Conservation (phyloP, 2,888 invertebrate genomes). For the Acanthosepion lycidas region DNA sequence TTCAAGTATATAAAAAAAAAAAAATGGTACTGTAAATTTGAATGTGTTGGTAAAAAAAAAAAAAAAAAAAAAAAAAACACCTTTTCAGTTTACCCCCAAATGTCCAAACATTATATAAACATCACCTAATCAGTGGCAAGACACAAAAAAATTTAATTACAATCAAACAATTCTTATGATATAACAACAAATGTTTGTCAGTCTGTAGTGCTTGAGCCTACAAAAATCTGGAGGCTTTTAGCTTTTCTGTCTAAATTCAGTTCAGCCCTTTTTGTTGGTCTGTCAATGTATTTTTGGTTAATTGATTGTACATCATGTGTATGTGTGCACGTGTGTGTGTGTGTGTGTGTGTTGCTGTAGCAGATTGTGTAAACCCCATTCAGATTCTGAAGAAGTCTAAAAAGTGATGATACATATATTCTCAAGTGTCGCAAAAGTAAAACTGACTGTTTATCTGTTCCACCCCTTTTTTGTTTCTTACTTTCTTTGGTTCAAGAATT, state of each 20-base stretch:
- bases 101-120: not conserved
- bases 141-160: not conserved
- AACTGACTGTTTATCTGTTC: not conserved
- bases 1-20: not conserved
- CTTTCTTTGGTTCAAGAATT: not conserved
- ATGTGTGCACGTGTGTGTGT: not conserved
- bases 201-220: not conserved
- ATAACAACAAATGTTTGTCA: conserved; percentile 33
- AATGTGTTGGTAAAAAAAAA: not conserved
- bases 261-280: conserved; percentile 14
- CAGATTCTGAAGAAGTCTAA: not conserved
- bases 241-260: not conserved
- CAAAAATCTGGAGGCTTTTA: not conserved
- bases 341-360: not conserved
- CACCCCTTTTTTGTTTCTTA: not conserved
- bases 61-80: not conserved
- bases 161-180: conserved; percentile 20
- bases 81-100: not conserved
- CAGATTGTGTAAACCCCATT: not conserved
- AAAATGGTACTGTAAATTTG: conserved; percentile 1
- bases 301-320: not conserved
- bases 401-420: not conserved
- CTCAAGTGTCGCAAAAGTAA: not conserved
- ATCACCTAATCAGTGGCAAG: conserved; percentile 21
- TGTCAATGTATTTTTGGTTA: not conserved